phyloP scores from a whole-genome alignment of 2,888 invertebrate genomes.

The Eupithecia inturbata region DNA sequence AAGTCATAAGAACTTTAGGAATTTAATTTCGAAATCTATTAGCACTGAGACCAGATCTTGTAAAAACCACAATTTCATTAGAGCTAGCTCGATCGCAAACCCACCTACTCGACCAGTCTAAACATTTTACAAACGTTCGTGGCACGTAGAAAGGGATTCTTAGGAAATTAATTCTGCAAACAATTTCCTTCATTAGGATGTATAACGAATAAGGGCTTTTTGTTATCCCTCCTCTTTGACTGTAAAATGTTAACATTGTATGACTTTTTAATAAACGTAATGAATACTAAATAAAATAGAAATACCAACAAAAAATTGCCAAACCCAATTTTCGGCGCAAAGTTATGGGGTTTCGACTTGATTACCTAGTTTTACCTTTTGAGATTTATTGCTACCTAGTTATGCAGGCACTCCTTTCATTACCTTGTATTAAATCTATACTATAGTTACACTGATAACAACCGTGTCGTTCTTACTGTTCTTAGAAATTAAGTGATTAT shows the following conservation, averaged over 20 bases:
- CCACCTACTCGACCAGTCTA: not conserved
- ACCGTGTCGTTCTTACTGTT: no score
- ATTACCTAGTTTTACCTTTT: not conserved
- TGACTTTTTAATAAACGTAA: not conserved
- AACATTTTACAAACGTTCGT: constrained; percentile 33
- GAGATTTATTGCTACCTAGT: no score
- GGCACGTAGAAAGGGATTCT: constrained; percentile 45
- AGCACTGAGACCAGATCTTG: no score
- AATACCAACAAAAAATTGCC: not conserved
- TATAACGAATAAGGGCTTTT: constrained; percentile 40
- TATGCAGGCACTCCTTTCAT: no score
- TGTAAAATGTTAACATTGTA: constrained; percentile 15
- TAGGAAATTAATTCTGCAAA: constrained; percentile 45
- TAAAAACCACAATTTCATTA: not conserved
- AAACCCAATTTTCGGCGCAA: no score
- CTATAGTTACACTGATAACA: no score
- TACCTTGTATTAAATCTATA: no score
- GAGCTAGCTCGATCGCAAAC: not conserved
- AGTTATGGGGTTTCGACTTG: not conserved
- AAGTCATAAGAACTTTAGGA: no score
- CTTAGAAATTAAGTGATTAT: no score
- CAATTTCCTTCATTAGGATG: constrained; percentile 47
- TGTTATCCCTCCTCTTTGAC: constrained; percentile 34
- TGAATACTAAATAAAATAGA: not conserved
- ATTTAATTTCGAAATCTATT: no score